Percentiles rank a stretch among this genome's conserved stretches.
phyloP scores from a whole-genome alignment of 2,797 vertebrate genomes.

The Anniella stebbinsi region DNA sequence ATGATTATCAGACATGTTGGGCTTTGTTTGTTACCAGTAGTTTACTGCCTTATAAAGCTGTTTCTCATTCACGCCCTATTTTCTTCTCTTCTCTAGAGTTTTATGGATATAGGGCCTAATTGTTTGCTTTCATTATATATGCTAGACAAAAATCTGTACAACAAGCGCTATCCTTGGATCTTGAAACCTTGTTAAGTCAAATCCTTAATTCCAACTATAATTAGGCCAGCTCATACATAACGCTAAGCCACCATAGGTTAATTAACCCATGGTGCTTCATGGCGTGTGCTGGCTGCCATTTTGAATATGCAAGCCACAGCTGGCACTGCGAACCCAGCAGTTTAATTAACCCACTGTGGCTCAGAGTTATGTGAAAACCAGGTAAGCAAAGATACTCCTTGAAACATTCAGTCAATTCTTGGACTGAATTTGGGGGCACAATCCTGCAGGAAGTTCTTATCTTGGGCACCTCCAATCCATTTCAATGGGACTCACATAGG shows the following conservation, averaged over 20 bases:
- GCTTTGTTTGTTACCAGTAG: slow-evolving; percentile 79
- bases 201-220: slow-evolving; percentile 75
- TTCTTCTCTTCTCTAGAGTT: slow-evolving; percentile 81
- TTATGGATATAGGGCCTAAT: slow-evolving; percentile 83
- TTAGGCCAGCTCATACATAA: too few species aligned
- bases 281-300: too few species aligned
- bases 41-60: slow-evolving; percentile 79
- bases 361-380: too few species aligned
- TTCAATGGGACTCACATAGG: neutral
- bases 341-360: too few species aligned
- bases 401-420: slow-evolving; percentile 70
- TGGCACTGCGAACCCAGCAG: too few species aligned
- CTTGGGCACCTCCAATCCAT: neutral
- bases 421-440: slow-evolving; percentile 43
- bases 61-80: slow-evolving; percentile 82
- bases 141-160: slow-evolving; percentile 81
- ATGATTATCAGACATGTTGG: slow-evolving; percentile 62
- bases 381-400: slow-evolving; percentile 72
- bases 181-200: slow-evolving; percentile 67
- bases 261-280: too few species aligned
- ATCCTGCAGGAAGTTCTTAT: neutral
- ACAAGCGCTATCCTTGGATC: slow-evolving; percentile 75
- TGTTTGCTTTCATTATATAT: slow-evolving; percentile 83
- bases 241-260: too few species aligned
- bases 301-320: too few species aligned